Percentiles rank a stretch among this genome's conserved stretches.
These are phyloP conservation scores for Arvicanthis niloticus DNA, from an alignment of 2,113 vertebrate species.

Conservation along the genomic window DNA sequence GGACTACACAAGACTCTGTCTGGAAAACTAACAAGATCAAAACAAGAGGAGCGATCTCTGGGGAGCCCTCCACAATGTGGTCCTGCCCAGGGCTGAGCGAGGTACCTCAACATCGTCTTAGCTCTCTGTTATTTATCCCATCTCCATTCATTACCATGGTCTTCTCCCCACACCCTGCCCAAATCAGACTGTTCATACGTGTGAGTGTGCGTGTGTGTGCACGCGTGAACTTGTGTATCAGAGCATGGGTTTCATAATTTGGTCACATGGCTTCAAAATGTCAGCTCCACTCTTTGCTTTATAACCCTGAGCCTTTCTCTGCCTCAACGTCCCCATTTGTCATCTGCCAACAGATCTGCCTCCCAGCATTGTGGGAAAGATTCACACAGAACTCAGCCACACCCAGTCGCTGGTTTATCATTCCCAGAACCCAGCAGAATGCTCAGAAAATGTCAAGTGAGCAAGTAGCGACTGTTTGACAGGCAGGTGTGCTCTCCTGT, in stretches of 20 bases:
- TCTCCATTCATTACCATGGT: neutral
- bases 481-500: neutral
- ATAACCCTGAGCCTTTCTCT: neutral
- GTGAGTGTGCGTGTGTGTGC: neutral
- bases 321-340: slow-evolving; percentile 38
- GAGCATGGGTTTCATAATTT: neutral
- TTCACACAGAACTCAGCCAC: neutral
- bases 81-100: neutral
- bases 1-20: neutral
- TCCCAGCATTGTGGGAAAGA: neutral
- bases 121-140: neutral
- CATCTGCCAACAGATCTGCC: neutral
- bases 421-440: neutral
- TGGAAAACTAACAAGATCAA: neutral
- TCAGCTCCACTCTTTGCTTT: neutral
- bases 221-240: neutral
- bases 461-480: neutral
- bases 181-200: neutral
- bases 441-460: neutral
- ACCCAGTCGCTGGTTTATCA: neutral
- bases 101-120: neutral
- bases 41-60: neutral
- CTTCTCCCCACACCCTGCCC: neutral
- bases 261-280: neutral
- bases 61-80: neutral